Evolutionary conservation across 1,140 invertebrate genomes (phyloP), one percentile per base, ranked within the genome.

Genomic region (Glomeris maerens): DNA sequence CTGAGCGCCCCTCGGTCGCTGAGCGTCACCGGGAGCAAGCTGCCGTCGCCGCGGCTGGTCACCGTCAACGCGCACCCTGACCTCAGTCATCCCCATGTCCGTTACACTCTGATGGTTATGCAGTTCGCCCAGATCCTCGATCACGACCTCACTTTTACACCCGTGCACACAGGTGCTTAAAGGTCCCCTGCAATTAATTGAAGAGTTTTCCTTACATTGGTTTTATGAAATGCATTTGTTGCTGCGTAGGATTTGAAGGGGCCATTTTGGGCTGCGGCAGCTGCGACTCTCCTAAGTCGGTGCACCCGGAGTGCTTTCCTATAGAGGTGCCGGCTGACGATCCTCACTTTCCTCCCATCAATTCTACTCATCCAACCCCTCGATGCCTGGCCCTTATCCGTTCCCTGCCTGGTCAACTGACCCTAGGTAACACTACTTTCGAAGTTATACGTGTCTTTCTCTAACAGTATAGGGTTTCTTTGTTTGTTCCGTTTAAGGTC

Each of bases 11-110:
- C 87, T 0, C 72, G 84, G 39, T 60, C 73, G 1, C 76, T 73
- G 2, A 81, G 84, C 0, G 78, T 83, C 0, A 81, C 79, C 0
- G 86, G 87, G 7, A 67, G 67, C 0, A 74, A 75, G 0, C 64
- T 93, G 1, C 87, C 88, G 0, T 86, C 86, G 39, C 82, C 87
- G 0, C 71, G 89, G 28, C 71, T 82, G 0, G 76, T 94, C 14
- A 92, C 87, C 0, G 82, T 84, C 0, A 77, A 80, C 1, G 84
- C 93, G 39, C 89, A 93, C 64, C 81, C 84, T 1, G 86, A 91
- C 60, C 83, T 91, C 46, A 84, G 84, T 31, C 86, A 88, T 62
- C 69, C 86, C 10, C 83, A 87, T 59, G 81, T 79, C 2, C 73
- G 85, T n/a, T 93, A 94, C 53, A 64, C 68, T 0, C 57, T 72